These are phyloP conservation scores for Halotydeus destructor DNA, from an alignment of 1,140 invertebrate species.

Conservation along the genomic window DNA sequence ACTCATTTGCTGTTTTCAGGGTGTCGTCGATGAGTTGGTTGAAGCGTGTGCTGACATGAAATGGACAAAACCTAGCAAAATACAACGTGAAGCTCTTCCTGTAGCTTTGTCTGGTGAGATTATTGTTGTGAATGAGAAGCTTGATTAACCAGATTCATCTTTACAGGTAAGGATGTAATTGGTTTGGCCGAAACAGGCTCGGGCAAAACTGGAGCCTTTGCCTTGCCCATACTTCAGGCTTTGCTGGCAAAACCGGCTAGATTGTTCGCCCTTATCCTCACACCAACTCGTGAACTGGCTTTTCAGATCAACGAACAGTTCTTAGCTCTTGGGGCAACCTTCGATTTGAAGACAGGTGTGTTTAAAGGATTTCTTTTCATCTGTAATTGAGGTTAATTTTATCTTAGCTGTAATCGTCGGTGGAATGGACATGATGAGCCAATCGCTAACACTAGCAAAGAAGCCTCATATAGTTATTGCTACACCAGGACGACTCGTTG, in stretches of 20 bases:
- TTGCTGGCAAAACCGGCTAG: constrained; percentile 73
- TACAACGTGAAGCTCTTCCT: constrained; percentile 81
- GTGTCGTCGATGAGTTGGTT: constrained; percentile 70
- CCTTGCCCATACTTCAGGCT: constrained; percentile 77
- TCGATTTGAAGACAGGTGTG: constrained; percentile 66
- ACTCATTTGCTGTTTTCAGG: constrained; percentile 22
- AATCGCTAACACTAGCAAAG: constrained; percentile 68
- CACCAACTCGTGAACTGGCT: constrained; percentile 89
- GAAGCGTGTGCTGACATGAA: constrained; percentile 75
- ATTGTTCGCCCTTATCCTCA: constrained; percentile 79
- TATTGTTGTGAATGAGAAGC: neutral
- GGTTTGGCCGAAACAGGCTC: constrained; percentile 93
- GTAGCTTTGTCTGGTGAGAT: constrained; percentile 53
- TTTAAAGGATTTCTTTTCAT: constrained; percentile 5
- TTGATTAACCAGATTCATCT: neutral
- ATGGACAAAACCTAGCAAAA: constrained; percentile 83
- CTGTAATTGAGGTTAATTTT: constrained; percentile 5
- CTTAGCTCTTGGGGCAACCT: constrained; percentile 37
- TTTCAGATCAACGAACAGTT: constrained; percentile 39
- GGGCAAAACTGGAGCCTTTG: constrained; percentile 94
- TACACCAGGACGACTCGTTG: constrained; percentile 67
- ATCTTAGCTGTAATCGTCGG: constrained; percentile 68
- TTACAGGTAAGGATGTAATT: constrained; percentile 49
- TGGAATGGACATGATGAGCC: constrained; percentile 91
- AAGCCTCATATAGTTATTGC: constrained; percentile 89